Evolutionary conservation across 2,888 invertebrate genomes (phyloP), one percentile per base, ranked within the genome.

Genomic region (Limnephilus auricula): DNA sequence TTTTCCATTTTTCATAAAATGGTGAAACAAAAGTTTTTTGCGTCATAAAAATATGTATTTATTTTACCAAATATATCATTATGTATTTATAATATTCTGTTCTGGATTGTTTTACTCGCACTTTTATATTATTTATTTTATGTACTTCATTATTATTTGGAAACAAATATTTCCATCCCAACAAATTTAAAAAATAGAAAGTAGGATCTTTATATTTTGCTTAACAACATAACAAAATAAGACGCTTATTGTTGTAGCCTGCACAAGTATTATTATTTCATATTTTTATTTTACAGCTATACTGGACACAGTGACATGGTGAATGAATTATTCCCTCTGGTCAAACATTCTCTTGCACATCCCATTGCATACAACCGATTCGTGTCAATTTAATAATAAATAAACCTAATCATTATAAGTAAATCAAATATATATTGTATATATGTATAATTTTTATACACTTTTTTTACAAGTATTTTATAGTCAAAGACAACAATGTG

Each of bases 291-390:
- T 97, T 98, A 95, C 98, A 98, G 98, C 96, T 98, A 98, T 97
- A 96, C 97, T 96, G 98, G 98, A 96, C 98, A 98, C 96, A 98
- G 98, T 96, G 97, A 97, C 97, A 97, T 98, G 96, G 98, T 98
- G 96, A 98, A 98, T 97, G 98, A 98, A 96, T 97, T 98, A 95
- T 98, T 98, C 96, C 98, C 98, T 95, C 97, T 96, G 94, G 95
- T 97, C 94, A 94, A 90, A 37, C 90, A 90, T 90, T 88, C 87
- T 79, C 31, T 90, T 88, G 92, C 90, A 88, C 90, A 65, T 25
- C 65, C 65, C n/a, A 65, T n/a, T 65, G 79, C 88, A 84, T 65
- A 79, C 37, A 89, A 45, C 37, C n/a, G 80, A 89, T 88, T 78
- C 37, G 78, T 84, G 40, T 86, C 65, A 65, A 65, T 25, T 65